These are phyloP conservation scores for Eunapius fragilis DNA, from an alignment of 37 sponge, comb jelly and placozoan species.

Conservation along the genomic window DNA sequence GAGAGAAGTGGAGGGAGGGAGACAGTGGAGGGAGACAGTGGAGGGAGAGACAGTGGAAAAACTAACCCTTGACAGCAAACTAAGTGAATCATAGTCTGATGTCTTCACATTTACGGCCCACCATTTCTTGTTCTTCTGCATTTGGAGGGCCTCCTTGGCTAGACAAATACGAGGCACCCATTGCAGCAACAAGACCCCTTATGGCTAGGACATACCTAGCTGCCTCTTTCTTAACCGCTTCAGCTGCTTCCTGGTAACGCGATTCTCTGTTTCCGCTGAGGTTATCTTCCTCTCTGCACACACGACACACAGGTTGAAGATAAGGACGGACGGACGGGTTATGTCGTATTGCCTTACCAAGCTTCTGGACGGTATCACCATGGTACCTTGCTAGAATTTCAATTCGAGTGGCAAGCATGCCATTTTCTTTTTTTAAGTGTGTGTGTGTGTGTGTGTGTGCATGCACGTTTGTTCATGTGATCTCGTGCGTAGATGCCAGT, in stretches of 20 bases:
- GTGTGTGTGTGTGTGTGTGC: not conserved
- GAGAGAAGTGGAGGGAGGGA: not conserved
- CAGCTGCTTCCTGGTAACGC: slow-evolving; percentile 46
- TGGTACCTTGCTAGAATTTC: slow-evolving; percentile 63
- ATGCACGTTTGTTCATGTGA: not conserved
- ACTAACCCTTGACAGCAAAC: slow-evolving; percentile 53
- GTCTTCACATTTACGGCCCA: slow-evolving; percentile 56
- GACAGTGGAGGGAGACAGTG: not conserved
- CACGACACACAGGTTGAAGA: slow-evolving; percentile 14
- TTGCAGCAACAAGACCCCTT: too few species aligned
- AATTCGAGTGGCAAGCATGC: slow-evolving; percentile 67
- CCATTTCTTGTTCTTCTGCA: slow-evolving; percentile 41
- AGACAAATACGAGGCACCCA: too few species aligned
- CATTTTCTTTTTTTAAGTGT: slow-evolving; percentile 48
- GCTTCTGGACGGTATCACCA: slow-evolving; percentile 32
- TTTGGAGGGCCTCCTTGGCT: slow-evolving; percentile 38
- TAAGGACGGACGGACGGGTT: not conserved
- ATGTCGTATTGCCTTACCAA: slow-evolving; percentile 38
- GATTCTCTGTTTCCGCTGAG: slow-evolving; percentile 34
- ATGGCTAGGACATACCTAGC: slow-evolving; percentile 21
- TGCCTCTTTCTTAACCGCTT: slow-evolving; percentile 40
- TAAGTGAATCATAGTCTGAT: slow-evolving; percentile 70
- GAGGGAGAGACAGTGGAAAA: not conserved
- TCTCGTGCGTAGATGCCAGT: not conserved
- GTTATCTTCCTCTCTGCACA: slow-evolving; percentile 43